A percentile compares a stretch with the other conserved stretches of the same genome.
phyloP scores from a whole-genome alignment of 2,888 invertebrate genomes.

The Diadromus collaris region DNA sequence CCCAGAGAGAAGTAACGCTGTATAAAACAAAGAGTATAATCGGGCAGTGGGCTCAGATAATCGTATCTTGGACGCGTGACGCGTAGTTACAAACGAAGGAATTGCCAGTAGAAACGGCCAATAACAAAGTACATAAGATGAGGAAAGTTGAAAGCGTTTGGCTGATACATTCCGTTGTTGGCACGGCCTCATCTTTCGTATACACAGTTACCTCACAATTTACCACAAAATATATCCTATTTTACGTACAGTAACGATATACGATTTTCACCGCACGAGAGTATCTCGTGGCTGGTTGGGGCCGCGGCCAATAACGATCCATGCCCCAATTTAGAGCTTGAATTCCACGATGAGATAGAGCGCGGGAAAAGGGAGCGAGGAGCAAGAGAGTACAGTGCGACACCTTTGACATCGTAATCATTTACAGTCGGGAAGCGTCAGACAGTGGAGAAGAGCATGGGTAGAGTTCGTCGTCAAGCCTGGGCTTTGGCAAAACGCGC shows the following conservation, averaged over 20 bases:
- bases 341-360: slow-evolving; percentile 20
- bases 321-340: slow-evolving; percentile 38
- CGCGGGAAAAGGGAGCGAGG: slow-evolving; percentile 4
- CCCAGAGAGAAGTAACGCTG: not conserved
- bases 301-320: slow-evolving; percentile 46
- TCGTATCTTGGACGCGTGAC: not conserved
- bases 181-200: slow-evolving; percentile 30
- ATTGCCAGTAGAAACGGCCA: slow-evolving; percentile 9
- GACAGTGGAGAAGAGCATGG: slow-evolving; percentile 6
- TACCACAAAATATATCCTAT: slow-evolving; percentile 3
- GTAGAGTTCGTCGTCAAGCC: slow-evolving; percentile 12
- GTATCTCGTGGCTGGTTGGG: slow-evolving; percentile 18
- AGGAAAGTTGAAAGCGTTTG: slow-evolving; percentile 24
- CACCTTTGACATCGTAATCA: slow-evolving; percentile 54
- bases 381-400: slow-evolving; percentile 25
- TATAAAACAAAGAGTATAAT: slow-evolving; percentile 6
- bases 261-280: slow-evolving; percentile 17
- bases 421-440: slow-evolving; percentile 30
- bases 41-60: not conserved
- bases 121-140: slow-evolving; percentile 20
- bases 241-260: slow-evolving; percentile 9
- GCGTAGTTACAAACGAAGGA: not conserved
- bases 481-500: slow-evolving; percentile 31
- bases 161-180: slow-evolving; percentile 27
- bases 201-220: slow-evolving; percentile 1